A percentile compares a stretch with the other conserved stretches of the same genome.
These are phyloP conservation scores for Phodopus roborovskii DNA, from an alignment of 2,113 vertebrate species.

Conservation along the genomic window DNA sequence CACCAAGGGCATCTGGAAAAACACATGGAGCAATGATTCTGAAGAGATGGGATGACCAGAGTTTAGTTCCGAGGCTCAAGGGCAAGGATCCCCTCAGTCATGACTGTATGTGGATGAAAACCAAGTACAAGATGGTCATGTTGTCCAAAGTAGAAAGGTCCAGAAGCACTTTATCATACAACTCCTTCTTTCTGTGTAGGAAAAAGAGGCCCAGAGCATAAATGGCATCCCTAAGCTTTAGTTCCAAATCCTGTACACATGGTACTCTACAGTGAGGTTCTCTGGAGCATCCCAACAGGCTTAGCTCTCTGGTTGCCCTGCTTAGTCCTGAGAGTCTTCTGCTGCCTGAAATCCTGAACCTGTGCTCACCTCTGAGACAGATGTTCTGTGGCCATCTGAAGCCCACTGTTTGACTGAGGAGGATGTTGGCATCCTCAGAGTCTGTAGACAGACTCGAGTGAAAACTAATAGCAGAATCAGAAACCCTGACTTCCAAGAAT, in stretches of 20 bases:
- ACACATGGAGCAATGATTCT: not conserved
- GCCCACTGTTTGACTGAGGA: not conserved
- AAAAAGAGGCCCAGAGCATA: not conserved
- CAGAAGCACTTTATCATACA: not conserved
- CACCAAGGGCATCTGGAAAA: slow-evolving; percentile 47
- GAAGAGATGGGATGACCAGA: not conserved
- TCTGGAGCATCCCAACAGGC: rapidly evolving
- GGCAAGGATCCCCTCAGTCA: not conserved
- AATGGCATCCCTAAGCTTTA: not conserved
- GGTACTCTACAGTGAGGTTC: too few species aligned
- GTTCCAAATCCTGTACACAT: not conserved
- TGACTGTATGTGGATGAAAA: not conserved
- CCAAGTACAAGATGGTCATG: not conserved
- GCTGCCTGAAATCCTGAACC: not conserved
- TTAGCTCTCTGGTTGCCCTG: not conserved
- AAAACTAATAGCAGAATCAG: not conserved
- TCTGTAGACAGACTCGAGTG: not conserved
- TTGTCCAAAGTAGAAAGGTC: not conserved
- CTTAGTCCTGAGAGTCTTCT: not conserved
- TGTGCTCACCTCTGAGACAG: not conserved
- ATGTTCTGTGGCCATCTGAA: too few species aligned
- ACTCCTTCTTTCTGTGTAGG: not conserved
- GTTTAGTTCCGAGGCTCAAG: slow-evolving; percentile 24
- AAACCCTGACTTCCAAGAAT: not conserved
- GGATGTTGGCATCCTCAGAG: too few species aligned